phyloP scores from a whole-genome alignment of 2,113 vertebrate genomes.

The Sylvilagus bachmani region DNA sequence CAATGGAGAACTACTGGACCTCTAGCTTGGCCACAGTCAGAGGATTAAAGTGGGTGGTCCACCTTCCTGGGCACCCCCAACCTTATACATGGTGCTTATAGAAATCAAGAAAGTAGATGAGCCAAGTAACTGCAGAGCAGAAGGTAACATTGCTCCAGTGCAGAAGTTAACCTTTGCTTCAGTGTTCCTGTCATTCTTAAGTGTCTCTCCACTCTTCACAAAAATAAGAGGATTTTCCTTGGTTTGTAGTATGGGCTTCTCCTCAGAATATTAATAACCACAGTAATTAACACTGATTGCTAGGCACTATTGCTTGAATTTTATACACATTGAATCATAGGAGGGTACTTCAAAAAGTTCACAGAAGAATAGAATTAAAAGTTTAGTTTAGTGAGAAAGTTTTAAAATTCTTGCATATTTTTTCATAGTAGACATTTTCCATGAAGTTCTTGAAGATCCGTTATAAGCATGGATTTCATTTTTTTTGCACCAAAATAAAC shows the following conservation, averaged over 20 bases:
- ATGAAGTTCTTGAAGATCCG: too few species aligned
- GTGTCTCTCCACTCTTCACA: neutral
- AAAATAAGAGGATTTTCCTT: neutral
- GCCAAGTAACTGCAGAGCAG: neutral
- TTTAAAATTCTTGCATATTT: too few species aligned
- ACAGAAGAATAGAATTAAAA: too few species aligned
- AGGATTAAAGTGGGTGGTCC: neutral
- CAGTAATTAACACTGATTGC: neutral
- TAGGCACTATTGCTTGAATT: neutral
- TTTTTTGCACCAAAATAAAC: too few species aligned
- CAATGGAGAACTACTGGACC: neutral
- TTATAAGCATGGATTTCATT: too few species aligned
- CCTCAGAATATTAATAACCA: neutral
- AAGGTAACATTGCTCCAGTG: neutral
- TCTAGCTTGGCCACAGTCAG: neutral
- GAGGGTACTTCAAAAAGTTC: too few species aligned
- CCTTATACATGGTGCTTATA: neutral
- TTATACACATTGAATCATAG: neutral
- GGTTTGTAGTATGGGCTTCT: neutral
- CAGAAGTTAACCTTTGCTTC: too few species aligned
- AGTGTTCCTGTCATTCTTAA: neutral
- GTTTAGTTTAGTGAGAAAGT: too few species aligned
- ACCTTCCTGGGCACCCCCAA: fast-evolving
- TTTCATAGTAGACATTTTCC: too few species aligned
- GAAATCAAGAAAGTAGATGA: neutral